phyloP scores from a whole-genome alignment of 2,797 vertebrate genomes.

The Ptychobarbus kaznakovi region DNA sequence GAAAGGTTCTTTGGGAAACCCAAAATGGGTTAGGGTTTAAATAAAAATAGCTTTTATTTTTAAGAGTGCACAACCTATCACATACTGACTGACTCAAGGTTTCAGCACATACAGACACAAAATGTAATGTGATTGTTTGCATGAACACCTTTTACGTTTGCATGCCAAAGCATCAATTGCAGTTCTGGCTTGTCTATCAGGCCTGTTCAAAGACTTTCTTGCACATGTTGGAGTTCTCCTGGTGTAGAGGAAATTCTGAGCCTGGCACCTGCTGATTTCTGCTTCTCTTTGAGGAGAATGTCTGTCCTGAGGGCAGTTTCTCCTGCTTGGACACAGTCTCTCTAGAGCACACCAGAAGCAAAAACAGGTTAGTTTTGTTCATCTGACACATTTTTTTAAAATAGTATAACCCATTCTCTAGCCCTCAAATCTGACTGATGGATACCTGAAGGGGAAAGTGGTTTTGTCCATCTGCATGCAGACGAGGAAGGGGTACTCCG shows the following conservation, averaged over 20 bases:
- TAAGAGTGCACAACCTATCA: neutral
- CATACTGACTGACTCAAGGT: constrained; percentile 1
- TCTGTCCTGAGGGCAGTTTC: constrained; percentile 83
- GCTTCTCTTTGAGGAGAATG: constrained; percentile 73
- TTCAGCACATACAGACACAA: neutral
- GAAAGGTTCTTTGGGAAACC: neutral
- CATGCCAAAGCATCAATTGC: neutral
- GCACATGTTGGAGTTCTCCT: constrained; percentile 98
- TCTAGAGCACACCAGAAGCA: constrained; percentile 70
- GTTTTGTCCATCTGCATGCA: constrained; percentile 97
- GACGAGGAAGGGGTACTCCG: constrained; percentile 95
- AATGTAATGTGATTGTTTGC: constrained; percentile 26
- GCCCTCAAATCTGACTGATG: neutral
- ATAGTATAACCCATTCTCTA: neutral
- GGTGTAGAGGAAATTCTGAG: constrained; percentile 93
- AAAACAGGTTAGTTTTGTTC: constrained; percentile 13
- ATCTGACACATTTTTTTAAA: neutral
- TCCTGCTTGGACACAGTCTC: constrained; percentile 85
- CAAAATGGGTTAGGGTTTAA: neutral
- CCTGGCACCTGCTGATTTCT: constrained; percentile 79
- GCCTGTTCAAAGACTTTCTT: constrained; percentile 82
- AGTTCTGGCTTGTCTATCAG: constrained; percentile 68
- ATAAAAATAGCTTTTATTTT: neutral
- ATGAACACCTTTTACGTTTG: constrained; percentile 4
- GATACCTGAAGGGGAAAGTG: constrained; percentile 88